Conservation (phyloP, 2,113 vertebrate genomes). For the Barbus barbus region DNA sequence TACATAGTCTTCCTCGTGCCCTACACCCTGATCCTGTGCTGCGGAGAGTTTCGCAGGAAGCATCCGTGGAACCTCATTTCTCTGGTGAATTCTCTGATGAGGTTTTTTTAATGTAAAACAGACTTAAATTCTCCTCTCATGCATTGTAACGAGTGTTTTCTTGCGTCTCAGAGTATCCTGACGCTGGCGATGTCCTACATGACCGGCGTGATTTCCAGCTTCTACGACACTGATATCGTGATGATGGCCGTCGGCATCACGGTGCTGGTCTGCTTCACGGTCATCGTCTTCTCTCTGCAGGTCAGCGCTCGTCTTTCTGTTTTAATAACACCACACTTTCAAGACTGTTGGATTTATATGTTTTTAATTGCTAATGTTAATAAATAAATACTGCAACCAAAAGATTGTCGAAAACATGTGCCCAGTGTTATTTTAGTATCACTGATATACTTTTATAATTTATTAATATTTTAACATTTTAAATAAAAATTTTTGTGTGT, state of each 20-base stretch:
- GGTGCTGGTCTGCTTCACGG: conserved; percentile 87
- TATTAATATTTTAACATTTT: too few relatives aligned
- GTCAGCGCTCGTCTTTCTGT: conserved; percentile 65
- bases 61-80: conserved; percentile 94
- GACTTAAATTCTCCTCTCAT: background rate
- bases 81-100: conserved; percentile 74
- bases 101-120: background rate
- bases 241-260: conserved; percentile 96
- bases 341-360: background rate
- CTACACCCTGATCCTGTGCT: conserved; percentile 92
- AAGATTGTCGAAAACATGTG: background rate
- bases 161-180: conserved; percentile 80
- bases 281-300: conserved; percentile 96
- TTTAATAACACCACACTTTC: background rate
- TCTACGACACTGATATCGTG: conserved; percentile 88
- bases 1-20: conserved; percentile 88
- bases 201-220: conserved; percentile 96
- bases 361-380: background rate
- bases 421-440: background rate
- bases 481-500: too few relatives aligned
- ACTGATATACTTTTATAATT: background rate
- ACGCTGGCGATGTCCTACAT: conserved; percentile 94
- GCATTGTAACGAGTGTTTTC: background rate
- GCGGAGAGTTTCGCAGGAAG: conserved; percentile 89
- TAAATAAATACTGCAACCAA: background rate